phyloP scores from a whole-genome alignment of 2,797 vertebrate genomes.

The Masticophis lateralis region DNA sequence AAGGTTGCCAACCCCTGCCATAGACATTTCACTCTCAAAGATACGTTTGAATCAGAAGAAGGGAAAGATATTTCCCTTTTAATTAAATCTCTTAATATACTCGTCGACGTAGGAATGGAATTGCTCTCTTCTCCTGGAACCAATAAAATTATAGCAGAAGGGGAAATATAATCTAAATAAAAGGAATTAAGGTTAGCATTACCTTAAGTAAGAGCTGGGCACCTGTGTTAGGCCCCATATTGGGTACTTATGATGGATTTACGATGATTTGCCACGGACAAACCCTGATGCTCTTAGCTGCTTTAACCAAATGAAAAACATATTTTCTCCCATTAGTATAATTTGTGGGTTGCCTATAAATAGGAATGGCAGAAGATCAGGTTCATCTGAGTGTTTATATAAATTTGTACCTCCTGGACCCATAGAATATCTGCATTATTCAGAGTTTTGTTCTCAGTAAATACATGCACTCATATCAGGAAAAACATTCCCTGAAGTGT shows the following conservation, averaged over 20 bases:
- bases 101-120: slow-evolving; percentile 44
- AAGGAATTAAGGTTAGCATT: slow-evolving; percentile 33
- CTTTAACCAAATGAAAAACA: background rate
- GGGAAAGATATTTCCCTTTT: slow-evolving; percentile 42
- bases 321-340: background rate
- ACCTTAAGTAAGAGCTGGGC: background rate
- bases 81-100: slow-evolving; percentile 50
- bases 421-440: background rate
- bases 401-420: background rate
- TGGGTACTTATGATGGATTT: background rate
- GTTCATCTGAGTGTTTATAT: background rate
- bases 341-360: background rate
- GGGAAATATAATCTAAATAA: slow-evolving; percentile 45
- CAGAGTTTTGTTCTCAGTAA: background rate
- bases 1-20: too few species aligned
- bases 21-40: slow-evolving; percentile 21
- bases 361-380: background rate
- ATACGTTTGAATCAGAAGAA: slow-evolving; percentile 35
- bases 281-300: background rate
- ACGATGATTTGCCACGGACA: background rate
- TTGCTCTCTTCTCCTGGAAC: slow-evolving; percentile 43
- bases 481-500: background rate
- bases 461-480: background rate
- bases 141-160: slow-evolving; percentile 46
- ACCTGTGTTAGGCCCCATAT: background rate